Conservation (phyloP, 2,888 invertebrate genomes). For the Euphydryas editha region DNA sequence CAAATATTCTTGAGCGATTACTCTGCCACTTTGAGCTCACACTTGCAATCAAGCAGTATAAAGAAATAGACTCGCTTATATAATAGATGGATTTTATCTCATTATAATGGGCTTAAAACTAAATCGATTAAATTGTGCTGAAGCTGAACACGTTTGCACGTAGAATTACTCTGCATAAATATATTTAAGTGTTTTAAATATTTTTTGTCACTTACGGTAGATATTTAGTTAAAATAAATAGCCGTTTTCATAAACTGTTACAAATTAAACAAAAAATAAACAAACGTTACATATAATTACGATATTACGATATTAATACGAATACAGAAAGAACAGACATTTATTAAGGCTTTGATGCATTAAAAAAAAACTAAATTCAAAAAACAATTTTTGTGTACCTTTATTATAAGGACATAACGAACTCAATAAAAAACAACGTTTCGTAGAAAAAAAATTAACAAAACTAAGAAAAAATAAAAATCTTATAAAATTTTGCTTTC, state of each 20-base stretch:
- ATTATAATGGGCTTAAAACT: conserved; percentile 35
- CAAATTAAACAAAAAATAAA: too few relatives aligned
- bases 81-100: conserved; percentile 33
- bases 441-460: too few relatives aligned
- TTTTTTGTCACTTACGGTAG: background rate
- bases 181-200: conserved; percentile 13
- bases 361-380: too few relatives aligned
- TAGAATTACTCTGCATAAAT: conserved; percentile 28
- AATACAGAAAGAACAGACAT: too few relatives aligned
- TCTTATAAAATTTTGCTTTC: too few relatives aligned
- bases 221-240: background rate
- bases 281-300: background rate
- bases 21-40: conserved; percentile 34
- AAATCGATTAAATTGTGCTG: conserved; percentile 35
- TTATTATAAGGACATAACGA: too few relatives aligned
- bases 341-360: too few relatives aligned
- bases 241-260: background rate
- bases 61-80: conserved; percentile 31
- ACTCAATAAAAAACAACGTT: too few relatives aligned
- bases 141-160: conserved; percentile 24
- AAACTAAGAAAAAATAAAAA: too few relatives aligned
- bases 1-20: conserved; percentile 39
- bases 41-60: conserved; percentile 29
- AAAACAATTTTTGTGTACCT: too few relatives aligned
- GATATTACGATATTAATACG: too few relatives aligned